Conservation (phyloP, 2,797 vertebrate species). For the Limosa lapponica region DNA sequence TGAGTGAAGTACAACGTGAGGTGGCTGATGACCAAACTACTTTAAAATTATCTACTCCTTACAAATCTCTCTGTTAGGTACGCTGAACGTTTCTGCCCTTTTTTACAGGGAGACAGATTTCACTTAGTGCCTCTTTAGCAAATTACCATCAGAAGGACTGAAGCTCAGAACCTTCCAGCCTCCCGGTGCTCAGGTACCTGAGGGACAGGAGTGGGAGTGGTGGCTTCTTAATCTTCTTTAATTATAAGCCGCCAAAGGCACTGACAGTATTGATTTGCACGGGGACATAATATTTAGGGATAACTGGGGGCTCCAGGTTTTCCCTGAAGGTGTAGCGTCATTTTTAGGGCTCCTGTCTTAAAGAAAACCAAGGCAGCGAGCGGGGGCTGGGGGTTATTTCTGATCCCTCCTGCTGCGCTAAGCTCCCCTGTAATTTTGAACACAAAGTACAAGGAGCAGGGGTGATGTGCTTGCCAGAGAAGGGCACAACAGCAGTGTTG, state of each 20-base stretch:
- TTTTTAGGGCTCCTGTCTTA: neutral
- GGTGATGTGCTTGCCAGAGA: neutral
- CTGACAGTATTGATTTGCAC: neutral
- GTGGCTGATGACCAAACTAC: neutral
- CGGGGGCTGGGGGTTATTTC: neutral
- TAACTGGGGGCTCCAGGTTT: neutral
- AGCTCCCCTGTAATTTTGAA: neutral
- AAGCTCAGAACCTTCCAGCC: neutral
- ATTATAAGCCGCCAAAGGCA: neutral
- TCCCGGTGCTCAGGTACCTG: neutral
- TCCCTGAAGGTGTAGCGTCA: neutral
- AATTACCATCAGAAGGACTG: neutral
- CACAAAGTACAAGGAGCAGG: slow-evolving; percentile 29
- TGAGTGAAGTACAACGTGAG: neutral
- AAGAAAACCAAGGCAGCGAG: neutral
- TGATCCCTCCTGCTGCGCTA: neutral
- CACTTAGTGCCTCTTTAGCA: neutral
- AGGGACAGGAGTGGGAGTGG: neutral
- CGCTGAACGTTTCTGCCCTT: accelerated
- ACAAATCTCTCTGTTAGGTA: accelerated
- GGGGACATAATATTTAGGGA: neutral
- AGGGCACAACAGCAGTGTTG: neutral
- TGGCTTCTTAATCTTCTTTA: neutral
- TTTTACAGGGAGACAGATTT: neutral
- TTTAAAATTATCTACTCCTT: neutral